Evolutionary conservation across 2,888 invertebrate genomes (phyloP).

Genomic region (Ecliptopera silaceata): DNA sequence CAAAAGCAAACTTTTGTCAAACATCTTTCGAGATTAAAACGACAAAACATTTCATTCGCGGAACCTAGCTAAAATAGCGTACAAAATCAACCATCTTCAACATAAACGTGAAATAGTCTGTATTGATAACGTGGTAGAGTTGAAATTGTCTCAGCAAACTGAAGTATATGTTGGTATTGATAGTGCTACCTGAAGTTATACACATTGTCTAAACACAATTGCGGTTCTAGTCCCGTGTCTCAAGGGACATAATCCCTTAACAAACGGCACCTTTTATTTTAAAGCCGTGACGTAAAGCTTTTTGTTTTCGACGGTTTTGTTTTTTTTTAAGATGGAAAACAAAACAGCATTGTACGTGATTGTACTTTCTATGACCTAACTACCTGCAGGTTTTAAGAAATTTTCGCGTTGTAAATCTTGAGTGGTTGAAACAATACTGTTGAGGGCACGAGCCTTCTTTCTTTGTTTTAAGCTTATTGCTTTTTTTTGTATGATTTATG

Average conservation of each 20-base stretch:
- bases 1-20: conserved; percentile 50
- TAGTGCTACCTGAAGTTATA: conserved; percentile 71
- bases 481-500: conserved; percentile 7
- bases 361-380: conserved; percentile 42
- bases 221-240: conserved; percentile 58
- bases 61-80: conserved; percentile 43
- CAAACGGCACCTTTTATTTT: conserved; percentile 72
- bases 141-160: conserved; percentile 34
- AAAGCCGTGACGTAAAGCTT: conserved; percentile 69
- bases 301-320: conserved; percentile 54
- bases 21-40: conserved; percentile 43
- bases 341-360: conserved; percentile 44
- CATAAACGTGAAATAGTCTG: conserved; percentile 10
- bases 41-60: conserved; percentile 52
- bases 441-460: conserved; percentile 46
- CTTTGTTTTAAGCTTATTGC: conserved; percentile 9
- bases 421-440: conserved; percentile 45
- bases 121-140: conserved; percentile 27
- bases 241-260: conserved; percentile 68
- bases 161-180: conserved; percentile 47
- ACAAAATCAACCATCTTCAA: conserved; percentile 25
- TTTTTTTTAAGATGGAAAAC: conserved; percentile 44
- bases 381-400: conserved; percentile 43
- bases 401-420: conserved; percentile 48
- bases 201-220: conserved; percentile 68